Percentiles rank a stretch among this genome's conserved stretches.
These are phyloP conservation scores for Rotaria magnacalcarata DNA, from an alignment of 2,888 invertebrate genomes.

Conservation along the genomic window DNA sequence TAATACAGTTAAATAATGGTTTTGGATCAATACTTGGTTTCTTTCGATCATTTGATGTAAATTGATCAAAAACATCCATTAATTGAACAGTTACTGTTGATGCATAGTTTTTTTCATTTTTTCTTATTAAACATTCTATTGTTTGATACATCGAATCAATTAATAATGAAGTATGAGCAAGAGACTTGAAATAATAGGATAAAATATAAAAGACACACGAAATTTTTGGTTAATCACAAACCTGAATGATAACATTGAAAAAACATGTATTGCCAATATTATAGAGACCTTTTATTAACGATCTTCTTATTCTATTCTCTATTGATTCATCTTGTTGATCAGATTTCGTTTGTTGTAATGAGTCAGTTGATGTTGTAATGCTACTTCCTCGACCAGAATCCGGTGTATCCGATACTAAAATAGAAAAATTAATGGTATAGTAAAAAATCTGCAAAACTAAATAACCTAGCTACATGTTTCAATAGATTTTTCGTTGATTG, in stretches of 20 bases:
- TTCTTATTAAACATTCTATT: not conserved
- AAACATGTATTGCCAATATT: conserved; percentile 32
- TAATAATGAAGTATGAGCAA: conserved; percentile 17
- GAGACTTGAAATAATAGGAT: not conserved
- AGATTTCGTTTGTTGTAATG: not conserved
- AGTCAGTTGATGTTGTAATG: not conserved
- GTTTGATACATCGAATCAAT: not conserved
- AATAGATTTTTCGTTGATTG: not conserved
- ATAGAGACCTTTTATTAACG: not conserved
- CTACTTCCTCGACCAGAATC: conserved; percentile 19
- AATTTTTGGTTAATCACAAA: not conserved
- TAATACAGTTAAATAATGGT: not conserved
- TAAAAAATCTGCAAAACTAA: not conserved
- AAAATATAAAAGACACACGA: not conserved
- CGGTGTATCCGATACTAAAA: conserved; percentile 4
- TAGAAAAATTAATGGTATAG: not conserved
- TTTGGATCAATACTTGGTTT: conserved; percentile 20
- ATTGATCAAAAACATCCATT: not conserved
- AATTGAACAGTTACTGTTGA: not conserved
- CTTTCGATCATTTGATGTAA: not conserved
- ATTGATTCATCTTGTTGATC: not conserved
- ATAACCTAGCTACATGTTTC: conserved; percentile 35
- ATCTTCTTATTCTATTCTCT: not conserved
- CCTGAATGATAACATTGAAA: conserved; percentile 26
- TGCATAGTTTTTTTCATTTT: not conserved